phyloP scores from a whole-genome alignment of 1,140 invertebrate species.

The Luehdorfia chinensis region DNA sequence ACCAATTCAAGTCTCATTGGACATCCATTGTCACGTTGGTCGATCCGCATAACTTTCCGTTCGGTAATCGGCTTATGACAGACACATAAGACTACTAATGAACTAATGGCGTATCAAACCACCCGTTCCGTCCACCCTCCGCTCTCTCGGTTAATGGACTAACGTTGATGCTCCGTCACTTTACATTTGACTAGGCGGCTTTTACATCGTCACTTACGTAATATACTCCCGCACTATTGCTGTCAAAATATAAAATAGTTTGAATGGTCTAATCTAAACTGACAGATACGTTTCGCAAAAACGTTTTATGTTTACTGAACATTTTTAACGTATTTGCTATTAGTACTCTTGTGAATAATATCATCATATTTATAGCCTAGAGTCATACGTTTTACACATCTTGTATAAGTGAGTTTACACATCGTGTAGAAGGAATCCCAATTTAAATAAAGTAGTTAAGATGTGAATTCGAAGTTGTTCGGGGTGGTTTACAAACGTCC shows the following conservation, averaged over 20 bases:
- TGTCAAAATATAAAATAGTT: conserved; percentile 12
- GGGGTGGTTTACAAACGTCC: too few species aligned
- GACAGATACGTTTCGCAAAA: conserved; percentile 13
- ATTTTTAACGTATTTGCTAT: too few species aligned
- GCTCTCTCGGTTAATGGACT: conserved; percentile 57
- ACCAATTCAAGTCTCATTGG: too few species aligned
- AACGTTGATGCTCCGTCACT: conserved; percentile 70
- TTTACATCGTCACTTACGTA: conserved; percentile 45
- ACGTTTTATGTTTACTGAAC: neutral
- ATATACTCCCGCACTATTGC: conserved; percentile 19
- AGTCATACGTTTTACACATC: too few species aligned
- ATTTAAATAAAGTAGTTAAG: too few species aligned
- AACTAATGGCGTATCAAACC: conserved; percentile 72
- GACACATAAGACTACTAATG: conserved; percentile 61
- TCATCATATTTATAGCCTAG: too few species aligned
- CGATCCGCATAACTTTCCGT: conserved; percentile 28
- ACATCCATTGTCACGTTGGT: conserved; percentile 22
- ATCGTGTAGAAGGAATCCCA: too few species aligned
- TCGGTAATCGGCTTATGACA: conserved; percentile 61
- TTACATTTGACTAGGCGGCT: conserved; percentile 72
- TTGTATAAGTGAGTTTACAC: too few species aligned
- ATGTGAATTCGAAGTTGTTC: too few species aligned
- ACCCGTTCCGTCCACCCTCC: conserved; percentile 31
- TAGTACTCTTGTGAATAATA: too few species aligned
- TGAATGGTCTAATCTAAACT: too few species aligned